Percentiles rank a stretch among this genome's conserved stretches.
Conservation (phyloP, 2,888 invertebrate species). For the Mayetiola destructor region DNA sequence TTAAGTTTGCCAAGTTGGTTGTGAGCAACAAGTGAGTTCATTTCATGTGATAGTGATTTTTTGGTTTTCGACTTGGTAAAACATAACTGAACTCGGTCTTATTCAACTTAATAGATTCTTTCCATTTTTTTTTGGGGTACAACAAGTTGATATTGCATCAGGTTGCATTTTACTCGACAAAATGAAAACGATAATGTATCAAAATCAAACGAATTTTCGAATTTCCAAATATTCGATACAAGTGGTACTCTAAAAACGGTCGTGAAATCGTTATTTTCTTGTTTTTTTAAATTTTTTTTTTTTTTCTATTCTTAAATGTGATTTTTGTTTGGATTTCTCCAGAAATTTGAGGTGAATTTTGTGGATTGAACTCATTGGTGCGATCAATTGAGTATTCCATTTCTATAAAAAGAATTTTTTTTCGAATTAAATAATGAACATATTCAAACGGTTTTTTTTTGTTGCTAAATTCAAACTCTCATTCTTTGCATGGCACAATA, state of each 20-base stretch:
- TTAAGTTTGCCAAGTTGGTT: constrained; percentile 16
- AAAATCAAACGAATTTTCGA: constrained; percentile 5
- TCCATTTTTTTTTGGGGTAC: constrained; percentile 6
- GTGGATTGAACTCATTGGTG: too few species aligned
- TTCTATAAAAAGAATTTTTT: too few species aligned
- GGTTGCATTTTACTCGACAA: constrained; percentile 3
- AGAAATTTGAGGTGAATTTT: too few species aligned
- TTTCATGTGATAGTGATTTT: constrained; percentile 14
- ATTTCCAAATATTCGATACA: not conserved
- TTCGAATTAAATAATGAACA: too few species aligned
- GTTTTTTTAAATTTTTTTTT: too few species aligned
- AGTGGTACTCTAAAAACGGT: not conserved
- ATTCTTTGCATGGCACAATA: too few species aligned
- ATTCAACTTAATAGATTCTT: not conserved
- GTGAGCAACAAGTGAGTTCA: constrained; percentile 36
- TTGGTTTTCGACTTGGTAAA: constrained; percentile 11
- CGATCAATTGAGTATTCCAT: too few species aligned
- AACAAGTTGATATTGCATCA: constrained; percentile 7
- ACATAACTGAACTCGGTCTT: constrained; percentile 10
- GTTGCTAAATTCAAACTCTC: too few species aligned
- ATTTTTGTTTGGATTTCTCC: too few species aligned
- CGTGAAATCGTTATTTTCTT: not conserved
- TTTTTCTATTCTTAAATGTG: too few species aligned
- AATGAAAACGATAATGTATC: not conserved
- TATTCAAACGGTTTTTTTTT: too few species aligned